Evolutionary conservation across 1,140 invertebrate genomes (phyloP), one percentile per base, ranked within the genome.

Genomic region (Contarinia nasturtii): DNA sequence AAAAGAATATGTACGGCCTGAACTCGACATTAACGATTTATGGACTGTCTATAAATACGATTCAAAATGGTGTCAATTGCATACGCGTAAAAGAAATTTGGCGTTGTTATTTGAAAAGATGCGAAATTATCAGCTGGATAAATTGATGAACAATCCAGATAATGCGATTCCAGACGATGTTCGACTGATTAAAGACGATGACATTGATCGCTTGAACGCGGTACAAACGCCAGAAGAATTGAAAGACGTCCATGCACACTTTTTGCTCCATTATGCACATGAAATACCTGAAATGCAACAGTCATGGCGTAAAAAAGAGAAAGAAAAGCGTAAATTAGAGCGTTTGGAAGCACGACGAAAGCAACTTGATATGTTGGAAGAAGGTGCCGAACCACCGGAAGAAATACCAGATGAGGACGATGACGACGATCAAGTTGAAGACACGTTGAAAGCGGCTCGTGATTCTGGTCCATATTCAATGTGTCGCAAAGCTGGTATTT

Each of bases 41-140:
- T 99, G 95, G 95, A 89, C 86, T 60, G 82, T 99, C 1, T 98
- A 94, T 62, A 85, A 89, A 55, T 93, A 75, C 61, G 94, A 97
- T 69, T 91, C 87, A 36, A 93, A 82, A 71, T 98, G 92, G 91
- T 96, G 90, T 60, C 88, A 94, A 60, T 63, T 98, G 27, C 75
- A 80, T 52, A 74, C 76, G n/a, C 72, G 93, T 0, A 96, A 95
- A 58, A 74, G 79, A 48, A 91, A 88, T 55, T 59, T 98, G 0
- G 61, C 82, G 3, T 71, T 73, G 41, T 63, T 98, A 2, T 85
- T 96, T 60, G 79, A 88, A 55, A 92, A 90, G 54, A 96, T 98
- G 91, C 77, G 86, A 22, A 77, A 82, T 12, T 96, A 82, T 63
- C 92, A 97, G 60, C 64, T 81, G 45, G 88, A 94, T 50, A 75